Evolutionary conservation across 1,140 invertebrate genomes (phyloP), one percentile per base, ranked within the genome.

Genomic region (Brachionus rubens): DNA sequence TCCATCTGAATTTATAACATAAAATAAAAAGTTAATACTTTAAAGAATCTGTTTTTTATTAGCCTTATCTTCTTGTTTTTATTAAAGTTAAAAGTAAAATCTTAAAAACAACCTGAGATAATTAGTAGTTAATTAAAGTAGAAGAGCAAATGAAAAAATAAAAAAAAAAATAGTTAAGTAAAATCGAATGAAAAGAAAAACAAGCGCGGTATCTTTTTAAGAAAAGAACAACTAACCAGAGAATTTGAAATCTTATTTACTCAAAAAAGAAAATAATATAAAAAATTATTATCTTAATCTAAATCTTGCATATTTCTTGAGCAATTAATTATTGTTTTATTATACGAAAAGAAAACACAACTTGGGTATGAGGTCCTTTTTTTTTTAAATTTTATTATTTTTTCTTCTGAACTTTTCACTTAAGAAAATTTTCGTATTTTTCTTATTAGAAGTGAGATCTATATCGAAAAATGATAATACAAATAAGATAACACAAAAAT

Each of bases 71-170:
- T 21, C 36, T 43, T 65, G 30, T 65, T 28, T 65, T 43, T 30
- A 21, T 65, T 43, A 43, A 21, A 43, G 59, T 65, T 65, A 28
- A 65, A 43, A 65, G 40, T 21, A 65, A 65, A 59, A 59, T 59
- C 30, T 59, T 3, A 65, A 43, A 65, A 65, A 65, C 59, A 65
- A 65, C 59, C 59, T 65, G 59, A 65, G 59, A 65, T 65, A 65
- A 65, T 65, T 65, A 65, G 40, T 9, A 65, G 59, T 28, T 65
- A 65, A 65, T 65, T 65, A 65, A 65, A 54, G 33, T 54, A 14
- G 52, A 28, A 24, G 52, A 54, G 16, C 52, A 54, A 54, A 54
- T 59, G 54, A 33, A 59, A 40, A 33, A 19, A 36, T 10, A 33
- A 59, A 41, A 33, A 59, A 36, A 59, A 19, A 52, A 59, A 59